Conservation (phyloP, 2,113 vertebrate genomes). For the Eleginops maclovinus region DNA sequence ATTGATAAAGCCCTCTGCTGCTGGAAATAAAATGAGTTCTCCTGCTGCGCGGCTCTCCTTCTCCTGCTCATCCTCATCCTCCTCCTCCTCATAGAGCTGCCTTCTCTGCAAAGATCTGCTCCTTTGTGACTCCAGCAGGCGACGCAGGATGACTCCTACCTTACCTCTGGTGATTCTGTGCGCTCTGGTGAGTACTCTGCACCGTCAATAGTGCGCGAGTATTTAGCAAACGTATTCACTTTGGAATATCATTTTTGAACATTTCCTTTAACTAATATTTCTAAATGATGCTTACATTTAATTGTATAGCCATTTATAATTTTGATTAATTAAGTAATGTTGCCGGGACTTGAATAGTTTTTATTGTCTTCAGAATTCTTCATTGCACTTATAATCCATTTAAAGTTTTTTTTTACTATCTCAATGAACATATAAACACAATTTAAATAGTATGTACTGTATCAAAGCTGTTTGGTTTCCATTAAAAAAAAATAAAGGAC, state of each 20-base stretch:
- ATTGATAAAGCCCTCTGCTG: constrained; percentile 52
- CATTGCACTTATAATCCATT: neutral
- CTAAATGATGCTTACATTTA: neutral
- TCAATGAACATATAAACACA: neutral
- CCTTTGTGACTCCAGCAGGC: constrained; percentile 54
- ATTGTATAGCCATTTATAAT: neutral
- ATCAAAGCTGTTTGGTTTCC: constrained; percentile 5
- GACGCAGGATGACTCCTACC: constrained; percentile 77
- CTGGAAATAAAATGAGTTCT: constrained; percentile 76
- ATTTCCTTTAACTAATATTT: neutral
- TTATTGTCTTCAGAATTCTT: neutral
- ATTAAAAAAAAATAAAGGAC: constrained; percentile 9
- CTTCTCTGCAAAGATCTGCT: constrained; percentile 51
- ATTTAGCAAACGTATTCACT: neutral
- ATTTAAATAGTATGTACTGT: neutral
- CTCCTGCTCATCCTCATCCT: constrained; percentile 40
- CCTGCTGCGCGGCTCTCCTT: constrained; percentile 62
- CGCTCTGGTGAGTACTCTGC: constrained; percentile 77
- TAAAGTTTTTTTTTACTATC: neutral
- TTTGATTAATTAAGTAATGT: neutral
- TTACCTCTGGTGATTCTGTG: constrained; percentile 72
- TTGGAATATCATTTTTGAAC: neutral
- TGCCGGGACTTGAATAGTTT: constrained; percentile 1
- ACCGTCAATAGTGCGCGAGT: neutral
- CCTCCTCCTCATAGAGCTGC: constrained; percentile 62